phyloP scores from a whole-genome alignment of 92 coral and sea anemone species.

The Siderastrea radians region DNA sequence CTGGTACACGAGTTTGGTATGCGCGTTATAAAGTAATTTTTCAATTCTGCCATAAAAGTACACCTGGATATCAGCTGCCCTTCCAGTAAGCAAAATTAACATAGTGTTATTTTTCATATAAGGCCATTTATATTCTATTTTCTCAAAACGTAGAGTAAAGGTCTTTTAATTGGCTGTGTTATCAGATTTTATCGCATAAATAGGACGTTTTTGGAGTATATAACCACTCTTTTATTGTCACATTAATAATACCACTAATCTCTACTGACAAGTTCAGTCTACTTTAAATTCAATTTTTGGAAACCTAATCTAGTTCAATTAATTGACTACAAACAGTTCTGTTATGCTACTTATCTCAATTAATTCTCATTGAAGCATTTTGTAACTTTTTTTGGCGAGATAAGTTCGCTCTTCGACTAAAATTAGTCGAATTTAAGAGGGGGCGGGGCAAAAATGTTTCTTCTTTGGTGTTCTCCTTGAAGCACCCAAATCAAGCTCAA shows the following conservation, averaged over 20 bases:
- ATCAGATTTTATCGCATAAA: background rate
- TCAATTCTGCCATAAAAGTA: background rate
- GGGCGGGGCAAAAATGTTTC: background rate
- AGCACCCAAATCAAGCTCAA: background rate
- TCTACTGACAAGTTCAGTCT: slow-evolving; percentile 5
- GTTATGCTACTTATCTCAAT: background rate
- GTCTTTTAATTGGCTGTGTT: background rate
- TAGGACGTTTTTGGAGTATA: background rate
- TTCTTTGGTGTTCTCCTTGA: no score
- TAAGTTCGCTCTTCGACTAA: background rate
- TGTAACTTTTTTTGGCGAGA: background rate
- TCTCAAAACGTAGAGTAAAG: background rate
- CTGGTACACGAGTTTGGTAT: background rate
- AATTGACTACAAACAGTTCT: background rate
- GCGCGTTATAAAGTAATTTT: background rate
- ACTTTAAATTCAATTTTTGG: slow-evolving; percentile 30
- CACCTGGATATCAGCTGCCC: background rate
- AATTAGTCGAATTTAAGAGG: background rate
- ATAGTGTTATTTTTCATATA: no score
- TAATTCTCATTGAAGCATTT: background rate
- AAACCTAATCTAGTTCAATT: slow-evolving; percentile 5
- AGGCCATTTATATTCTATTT: background rate
- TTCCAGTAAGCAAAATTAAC: no score
- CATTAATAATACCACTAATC: slow-evolving; percentile 3
- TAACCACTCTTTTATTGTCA: background rate